Conservation (phyloP, 1,140 invertebrate species). For the Anastrepha ludens region DNA sequence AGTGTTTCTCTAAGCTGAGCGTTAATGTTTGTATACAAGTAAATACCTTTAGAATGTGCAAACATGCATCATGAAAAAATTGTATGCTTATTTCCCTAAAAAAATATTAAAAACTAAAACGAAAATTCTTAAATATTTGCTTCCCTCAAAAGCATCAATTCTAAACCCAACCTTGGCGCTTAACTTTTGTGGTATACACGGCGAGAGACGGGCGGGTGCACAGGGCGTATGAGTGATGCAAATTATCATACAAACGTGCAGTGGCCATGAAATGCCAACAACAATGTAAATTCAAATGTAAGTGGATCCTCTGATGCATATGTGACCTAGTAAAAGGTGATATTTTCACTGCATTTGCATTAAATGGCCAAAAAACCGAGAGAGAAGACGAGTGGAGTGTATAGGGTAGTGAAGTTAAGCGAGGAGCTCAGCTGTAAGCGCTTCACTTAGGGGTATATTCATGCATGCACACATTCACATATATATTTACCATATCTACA, state of each 20-base stretch:
- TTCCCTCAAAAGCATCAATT: constrained; percentile 18
- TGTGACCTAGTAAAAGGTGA: background rate
- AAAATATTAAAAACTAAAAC: background rate
- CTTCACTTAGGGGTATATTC: background rate
- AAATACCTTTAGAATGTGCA: too few relatives aligned
- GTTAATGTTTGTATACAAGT: too few relatives aligned
- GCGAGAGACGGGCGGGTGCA: background rate
- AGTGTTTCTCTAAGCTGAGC: too few relatives aligned
- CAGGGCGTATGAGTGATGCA: constrained; percentile 21
- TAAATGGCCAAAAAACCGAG: background rate
- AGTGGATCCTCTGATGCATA: constrained; percentile 6
- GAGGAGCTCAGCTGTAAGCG: background rate
- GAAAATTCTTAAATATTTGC: background rate
- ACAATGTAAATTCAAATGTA: constrained; percentile 33
- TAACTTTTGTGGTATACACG: background rate
- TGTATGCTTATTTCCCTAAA: too few relatives aligned
- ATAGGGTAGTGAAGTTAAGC: background rate
- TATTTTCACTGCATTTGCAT: constrained; percentile 33
- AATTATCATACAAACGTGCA: constrained; percentile 37
- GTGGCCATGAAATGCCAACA: constrained; percentile 38
- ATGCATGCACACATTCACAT: background rate
- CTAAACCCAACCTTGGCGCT: background rate
- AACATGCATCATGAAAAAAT: too few relatives aligned
- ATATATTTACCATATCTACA: background rate
- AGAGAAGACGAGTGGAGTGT: background rate